These are phyloP conservation scores for Notiomystis cincta DNA, from an alignment of 2,113 vertebrate species.

Conservation along the genomic window DNA sequence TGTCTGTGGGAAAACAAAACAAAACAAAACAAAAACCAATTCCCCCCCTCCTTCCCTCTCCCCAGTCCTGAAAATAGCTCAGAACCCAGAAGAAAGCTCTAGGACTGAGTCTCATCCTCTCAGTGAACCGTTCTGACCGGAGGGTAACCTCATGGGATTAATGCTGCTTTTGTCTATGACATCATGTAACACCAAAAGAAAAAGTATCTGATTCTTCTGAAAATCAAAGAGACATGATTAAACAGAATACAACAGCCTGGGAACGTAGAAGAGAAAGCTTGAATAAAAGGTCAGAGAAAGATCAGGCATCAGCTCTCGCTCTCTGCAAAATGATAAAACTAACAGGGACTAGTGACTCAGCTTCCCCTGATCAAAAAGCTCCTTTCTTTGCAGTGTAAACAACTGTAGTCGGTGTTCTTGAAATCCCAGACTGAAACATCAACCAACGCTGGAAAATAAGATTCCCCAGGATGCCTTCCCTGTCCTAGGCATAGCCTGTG, in stretches of 20 bases:
- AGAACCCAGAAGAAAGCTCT: slow-evolving; percentile 24
- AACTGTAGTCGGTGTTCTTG: slow-evolving; percentile 22
- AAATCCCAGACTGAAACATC: slow-evolving; percentile 31
- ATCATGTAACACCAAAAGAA: slow-evolving; percentile 5
- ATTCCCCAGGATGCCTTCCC: background rate
- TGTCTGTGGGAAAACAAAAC: slow-evolving; percentile 68
- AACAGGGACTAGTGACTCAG: slow-evolving; percentile 47
- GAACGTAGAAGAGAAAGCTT: background rate
- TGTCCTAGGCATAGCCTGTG: background rate
- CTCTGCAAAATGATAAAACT: slow-evolving; percentile 56
- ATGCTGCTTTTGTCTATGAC: slow-evolving; percentile 11
- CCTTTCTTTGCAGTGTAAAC: slow-evolving; percentile 50
- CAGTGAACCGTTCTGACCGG: slow-evolving; percentile 15
- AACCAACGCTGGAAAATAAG: background rate
- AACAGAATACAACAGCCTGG: background rate
- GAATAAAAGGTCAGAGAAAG: slow-evolving; percentile 59
- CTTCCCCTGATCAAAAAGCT: slow-evolving; percentile 60
- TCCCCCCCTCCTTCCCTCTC: background rate
- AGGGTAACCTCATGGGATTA: slow-evolving; percentile 16
- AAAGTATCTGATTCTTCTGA: slow-evolving; percentile 10
- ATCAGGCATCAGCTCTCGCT: slow-evolving; percentile 20
- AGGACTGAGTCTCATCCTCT: slow-evolving; percentile 9
- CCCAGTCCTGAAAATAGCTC: slow-evolving; percentile 40
- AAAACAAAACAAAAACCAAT: background rate
- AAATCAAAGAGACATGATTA: slow-evolving; percentile 10